These are phyloP conservation scores for Harpagus bidentatus DNA, from an alignment of 2,113 vertebrate species.

Conservation along the genomic window DNA sequence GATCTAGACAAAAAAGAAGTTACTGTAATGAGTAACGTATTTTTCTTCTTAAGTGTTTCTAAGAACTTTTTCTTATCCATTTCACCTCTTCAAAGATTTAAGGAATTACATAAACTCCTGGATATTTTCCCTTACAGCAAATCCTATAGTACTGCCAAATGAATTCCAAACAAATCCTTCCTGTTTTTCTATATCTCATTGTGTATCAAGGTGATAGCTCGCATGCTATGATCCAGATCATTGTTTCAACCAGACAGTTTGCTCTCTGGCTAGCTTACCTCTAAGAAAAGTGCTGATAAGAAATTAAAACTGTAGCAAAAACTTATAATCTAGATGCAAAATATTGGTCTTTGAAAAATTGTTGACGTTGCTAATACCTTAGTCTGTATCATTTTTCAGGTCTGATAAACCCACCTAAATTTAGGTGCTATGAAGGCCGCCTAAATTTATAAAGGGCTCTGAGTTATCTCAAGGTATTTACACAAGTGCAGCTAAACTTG, in stretches of 20 bases:
- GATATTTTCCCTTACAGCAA: neutral
- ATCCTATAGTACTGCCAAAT: neutral
- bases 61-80: neutral
- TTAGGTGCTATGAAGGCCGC: neutral
- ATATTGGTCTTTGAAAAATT: neutral
- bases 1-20: neutral
- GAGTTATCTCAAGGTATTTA: constrained; percentile 14
- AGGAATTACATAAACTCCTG: neutral
- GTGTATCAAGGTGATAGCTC: neutral
- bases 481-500: neutral
- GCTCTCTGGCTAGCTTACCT: neutral
- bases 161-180: neutral
- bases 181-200: neutral
- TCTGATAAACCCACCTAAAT: neutral
- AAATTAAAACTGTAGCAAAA: neutral
- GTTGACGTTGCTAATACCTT: neutral
- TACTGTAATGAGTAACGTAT: neutral
- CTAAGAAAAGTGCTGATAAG: neutral
- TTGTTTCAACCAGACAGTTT: neutral
- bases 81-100: neutral
- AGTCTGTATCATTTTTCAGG: neutral
- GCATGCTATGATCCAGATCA: neutral
- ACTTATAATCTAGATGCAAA: neutral
- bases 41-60: neutral
- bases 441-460: neutral